These are phyloP conservation scores for cat (Felis catus) DNA, from an alignment of 2,113 vertebrate genomes.

Conservation along the genomic window DNA sequence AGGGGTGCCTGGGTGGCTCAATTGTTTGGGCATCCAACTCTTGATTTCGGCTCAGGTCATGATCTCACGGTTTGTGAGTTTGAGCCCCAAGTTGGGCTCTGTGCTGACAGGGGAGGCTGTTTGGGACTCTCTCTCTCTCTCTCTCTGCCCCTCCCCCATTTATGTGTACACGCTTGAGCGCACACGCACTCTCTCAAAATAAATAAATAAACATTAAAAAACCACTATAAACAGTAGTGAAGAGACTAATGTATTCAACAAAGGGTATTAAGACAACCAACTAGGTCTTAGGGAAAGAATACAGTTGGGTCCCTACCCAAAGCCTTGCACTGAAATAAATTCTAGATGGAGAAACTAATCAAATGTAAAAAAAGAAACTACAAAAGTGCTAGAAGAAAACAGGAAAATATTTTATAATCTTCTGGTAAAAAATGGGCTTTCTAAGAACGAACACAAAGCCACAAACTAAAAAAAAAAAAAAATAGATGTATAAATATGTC, in stretches of 20 bases:
- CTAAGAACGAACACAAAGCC: not conserved
- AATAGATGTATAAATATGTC: not conserved
- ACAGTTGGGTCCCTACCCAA: not conserved
- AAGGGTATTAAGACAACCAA: not conserved
- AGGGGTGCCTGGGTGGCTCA: not conserved
- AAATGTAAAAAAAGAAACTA: conserved; percentile 1
- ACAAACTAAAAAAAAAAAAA: not conserved
- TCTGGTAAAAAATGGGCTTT: not conserved
- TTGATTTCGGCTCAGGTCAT: too few relatives aligned
- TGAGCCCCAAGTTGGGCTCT: too few relatives aligned
- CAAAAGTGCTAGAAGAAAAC: conserved; percentile 32
- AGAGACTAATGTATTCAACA: not conserved
- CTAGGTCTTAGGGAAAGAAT: conserved; percentile 10
- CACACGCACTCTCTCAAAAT: too few relatives aligned
- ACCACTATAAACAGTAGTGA: not conserved
- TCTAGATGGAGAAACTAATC: conserved; percentile 23
- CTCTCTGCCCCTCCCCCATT: too few relatives aligned
- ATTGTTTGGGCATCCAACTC: too few relatives aligned
- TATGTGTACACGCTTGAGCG: too few relatives aligned
- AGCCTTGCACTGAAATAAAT: not conserved
- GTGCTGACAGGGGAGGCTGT: too few relatives aligned
- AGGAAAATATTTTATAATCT: not conserved
- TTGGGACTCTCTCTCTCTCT: too few relatives aligned
- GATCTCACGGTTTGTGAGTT: too few relatives aligned
- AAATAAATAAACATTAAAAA: too few relatives aligned